phyloP scores from a whole-genome alignment of 1,140 invertebrate genomes.

The Dreissena rostriformis region DNA sequence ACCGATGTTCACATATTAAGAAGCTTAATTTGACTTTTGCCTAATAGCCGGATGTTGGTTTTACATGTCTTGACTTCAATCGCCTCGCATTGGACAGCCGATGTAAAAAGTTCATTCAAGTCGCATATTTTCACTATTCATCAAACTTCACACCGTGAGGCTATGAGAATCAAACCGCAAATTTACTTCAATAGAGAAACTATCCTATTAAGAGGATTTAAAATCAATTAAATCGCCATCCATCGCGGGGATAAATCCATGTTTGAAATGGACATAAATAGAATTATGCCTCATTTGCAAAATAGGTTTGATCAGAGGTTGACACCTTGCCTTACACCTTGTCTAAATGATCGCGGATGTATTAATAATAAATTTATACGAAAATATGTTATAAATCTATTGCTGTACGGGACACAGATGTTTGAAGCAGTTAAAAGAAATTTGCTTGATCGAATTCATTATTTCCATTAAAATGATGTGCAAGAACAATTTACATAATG shows the following conservation, averaged over 20 bases:
- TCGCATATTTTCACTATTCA: too few relatives aligned
- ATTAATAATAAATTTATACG: neutral
- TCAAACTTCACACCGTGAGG: too few relatives aligned
- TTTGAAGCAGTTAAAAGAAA: neutral
- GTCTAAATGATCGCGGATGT: neutral
- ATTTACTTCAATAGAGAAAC: neutral
- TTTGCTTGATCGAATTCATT: too few relatives aligned
- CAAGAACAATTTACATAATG: too few relatives aligned
- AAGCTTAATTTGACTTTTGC: too few relatives aligned
- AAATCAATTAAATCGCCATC: constrained; percentile 15
- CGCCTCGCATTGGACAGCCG: too few relatives aligned
- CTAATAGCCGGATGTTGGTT: too few relatives aligned
- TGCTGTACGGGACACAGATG: neutral
- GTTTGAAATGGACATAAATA: neutral
- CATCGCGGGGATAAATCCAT: constrained; percentile 9
- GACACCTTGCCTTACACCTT: neutral
- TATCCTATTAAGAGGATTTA: constrained; percentile 7
- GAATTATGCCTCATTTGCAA: constrained; percentile 30
- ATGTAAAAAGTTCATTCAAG: too few relatives aligned
- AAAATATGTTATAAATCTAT: constrained; percentile 7
- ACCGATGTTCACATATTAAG: too few relatives aligned
- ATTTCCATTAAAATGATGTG: too few relatives aligned
- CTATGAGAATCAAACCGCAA: constrained; percentile 11
- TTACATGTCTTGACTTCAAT: too few relatives aligned
- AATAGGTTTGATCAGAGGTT: neutral